Base-by-base conservation (phyloP, 2,888 invertebrate genomes). In the Gerris lacustris region DNA sequence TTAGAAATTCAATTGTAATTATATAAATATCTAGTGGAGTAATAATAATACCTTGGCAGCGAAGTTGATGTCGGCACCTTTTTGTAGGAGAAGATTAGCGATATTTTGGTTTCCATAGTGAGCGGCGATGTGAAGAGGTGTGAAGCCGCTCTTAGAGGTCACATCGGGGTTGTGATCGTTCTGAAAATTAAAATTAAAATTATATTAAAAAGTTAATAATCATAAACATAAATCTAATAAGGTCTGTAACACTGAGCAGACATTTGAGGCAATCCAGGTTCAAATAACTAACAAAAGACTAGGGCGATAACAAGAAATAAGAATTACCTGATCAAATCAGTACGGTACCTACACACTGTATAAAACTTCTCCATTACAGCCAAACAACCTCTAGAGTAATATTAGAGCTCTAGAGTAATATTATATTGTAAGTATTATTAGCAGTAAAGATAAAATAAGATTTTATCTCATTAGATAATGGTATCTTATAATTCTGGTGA, bases 31-130 rank as follows among this genome's bases (percentile, higher is more conserved):
- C 31, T 4, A 31, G 31, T 4, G 31, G 31, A 31, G 31, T 31
- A 5, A 11, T 79, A 31, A 4, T 31, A 5, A 11, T 79, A 87
- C 87, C 84, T 98, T 96, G 45, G 98, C 99, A 71, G 92, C 89
- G 78, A 91, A 92, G 80, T 97, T 98, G 17, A 96, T 92, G 83
- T 99, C 94, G 0, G 98, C 98, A 45, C 94, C 94, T 77, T 91
- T 89, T 73, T 92, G 88, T 69, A 97, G 86, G 67, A 99, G 83
- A 70, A 98, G 85, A 73, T 87, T 88, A 5, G 94, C 97, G 73
- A 97, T 94, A 77, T 92, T 92, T 74, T 93, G 92, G 82, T 98
- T 98, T 70, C 98, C 97, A 81, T 99, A 99, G 84, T 99, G 98
- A 6, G 98, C 92, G 31, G 96, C 95, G 77, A 99, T 99, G 82